Evolutionary conservation across 92 coral and sea anemone species (phyloP).

Genomic region (Pocillopora meandrina): DNA sequence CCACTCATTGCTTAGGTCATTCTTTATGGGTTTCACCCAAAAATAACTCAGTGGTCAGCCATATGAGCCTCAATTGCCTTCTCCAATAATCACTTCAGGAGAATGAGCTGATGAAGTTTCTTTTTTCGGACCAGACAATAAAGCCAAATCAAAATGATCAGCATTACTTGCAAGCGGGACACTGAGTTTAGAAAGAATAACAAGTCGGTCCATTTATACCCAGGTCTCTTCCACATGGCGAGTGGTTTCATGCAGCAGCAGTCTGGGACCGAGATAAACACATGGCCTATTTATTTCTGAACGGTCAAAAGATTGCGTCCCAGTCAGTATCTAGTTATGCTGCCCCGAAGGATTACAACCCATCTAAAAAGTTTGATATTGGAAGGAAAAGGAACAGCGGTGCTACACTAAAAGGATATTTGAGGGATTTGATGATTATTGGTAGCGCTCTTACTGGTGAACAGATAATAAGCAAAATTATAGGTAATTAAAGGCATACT

Average conservation of each 20-base stretch:
- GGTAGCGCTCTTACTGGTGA: conserved; percentile 6
- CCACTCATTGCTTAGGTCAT: no score
- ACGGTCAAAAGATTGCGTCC: conserved; percentile 12
- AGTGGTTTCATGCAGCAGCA: conserved; percentile 22
- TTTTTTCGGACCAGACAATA: no score
- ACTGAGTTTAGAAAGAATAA: neutral
- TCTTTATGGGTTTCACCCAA: no score
- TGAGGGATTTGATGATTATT: conserved; percentile 19
- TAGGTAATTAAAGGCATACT: neutral
- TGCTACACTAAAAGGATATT: neutral
- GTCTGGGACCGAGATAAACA: conserved; percentile 8
- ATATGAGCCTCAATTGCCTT: no score
- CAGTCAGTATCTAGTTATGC: neutral
- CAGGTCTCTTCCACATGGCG: conserved; percentile 10
- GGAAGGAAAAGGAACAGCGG: neutral
- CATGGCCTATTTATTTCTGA: conserved; percentile 9
- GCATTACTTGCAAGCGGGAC: no score
- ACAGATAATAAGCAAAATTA: neutral
- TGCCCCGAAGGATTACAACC: neutral
- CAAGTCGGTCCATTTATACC: neutral
- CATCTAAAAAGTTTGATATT: conserved; percentile 1
- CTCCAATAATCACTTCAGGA: no score
- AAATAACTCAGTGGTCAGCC: no score
- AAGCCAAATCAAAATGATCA: no score
- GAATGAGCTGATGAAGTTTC: no score